Conservation (phyloP, 2,888 invertebrate species). For the Sesia apiformis region DNA sequence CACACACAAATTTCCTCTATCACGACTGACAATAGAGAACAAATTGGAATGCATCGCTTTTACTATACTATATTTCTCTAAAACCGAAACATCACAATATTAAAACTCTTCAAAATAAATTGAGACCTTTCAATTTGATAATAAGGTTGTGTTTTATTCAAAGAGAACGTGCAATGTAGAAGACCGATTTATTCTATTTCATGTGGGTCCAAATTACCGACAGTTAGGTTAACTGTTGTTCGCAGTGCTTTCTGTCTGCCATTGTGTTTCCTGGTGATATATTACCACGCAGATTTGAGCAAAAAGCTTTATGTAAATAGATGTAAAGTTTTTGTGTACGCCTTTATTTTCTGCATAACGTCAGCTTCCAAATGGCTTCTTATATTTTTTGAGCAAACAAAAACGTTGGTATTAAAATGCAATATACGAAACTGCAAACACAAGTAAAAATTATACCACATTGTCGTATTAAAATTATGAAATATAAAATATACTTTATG, state of each 20-base stretch:
- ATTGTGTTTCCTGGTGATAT: conserved; percentile 49
- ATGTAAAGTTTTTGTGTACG: not conserved
- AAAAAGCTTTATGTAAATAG: conserved; percentile 22
- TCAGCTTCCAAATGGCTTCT: not conserved
- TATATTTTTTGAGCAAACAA: not conserved
- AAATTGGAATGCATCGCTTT: conserved; percentile 16
- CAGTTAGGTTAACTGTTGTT: conserved; percentile 64
- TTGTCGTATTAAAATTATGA: too few relatives aligned
- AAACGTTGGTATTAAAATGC: not conserved
- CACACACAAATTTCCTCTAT: conserved; percentile 23
- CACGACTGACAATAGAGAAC: conserved; percentile 18
- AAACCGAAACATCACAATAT: conserved; percentile 10
- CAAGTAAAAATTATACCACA: too few relatives aligned
- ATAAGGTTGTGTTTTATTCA: conserved; percentile 9
- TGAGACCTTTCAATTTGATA: not conserved
- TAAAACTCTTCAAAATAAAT: not conserved
- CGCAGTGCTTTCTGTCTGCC: conserved; percentile 47
- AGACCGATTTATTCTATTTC: conserved; percentile 52
- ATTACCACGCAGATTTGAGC: conserved; percentile 37
- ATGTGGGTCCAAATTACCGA: conserved; percentile 54
- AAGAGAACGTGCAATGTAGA: conserved; percentile 15
- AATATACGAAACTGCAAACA: not conserved
- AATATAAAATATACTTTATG: too few relatives aligned
- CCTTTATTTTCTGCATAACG: not conserved
- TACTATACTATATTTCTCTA: conserved; percentile 7